Percentiles rank a stretch among this genome's conserved stretches.
Conservation (phyloP, 2,797 vertebrate genomes). For the Syncerus caffer region DNA sequence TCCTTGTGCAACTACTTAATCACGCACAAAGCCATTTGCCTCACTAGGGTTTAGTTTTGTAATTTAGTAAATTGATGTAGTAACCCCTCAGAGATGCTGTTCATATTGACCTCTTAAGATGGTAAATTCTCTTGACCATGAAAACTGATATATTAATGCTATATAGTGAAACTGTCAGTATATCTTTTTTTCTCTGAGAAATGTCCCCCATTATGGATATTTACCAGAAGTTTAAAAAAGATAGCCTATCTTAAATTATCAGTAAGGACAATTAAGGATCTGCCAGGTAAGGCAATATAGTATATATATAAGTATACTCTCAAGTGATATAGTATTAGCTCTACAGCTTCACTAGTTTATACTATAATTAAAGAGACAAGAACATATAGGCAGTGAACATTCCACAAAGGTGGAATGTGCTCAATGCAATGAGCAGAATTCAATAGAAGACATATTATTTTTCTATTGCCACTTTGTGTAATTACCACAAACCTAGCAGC, state of each 20-base stretch:
- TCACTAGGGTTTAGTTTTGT: neutral
- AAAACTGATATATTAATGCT: neutral
- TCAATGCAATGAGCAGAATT: neutral
- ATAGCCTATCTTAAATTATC: neutral
- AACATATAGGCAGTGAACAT: neutral
- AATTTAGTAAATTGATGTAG: neutral
- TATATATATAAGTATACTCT: neutral
- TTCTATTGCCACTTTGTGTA: neutral
- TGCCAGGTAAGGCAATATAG: neutral
- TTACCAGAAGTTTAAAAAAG: neutral
- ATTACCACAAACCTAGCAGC: neutral
- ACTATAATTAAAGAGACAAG: neutral
- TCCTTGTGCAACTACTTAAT: neutral
- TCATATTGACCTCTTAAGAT: neutral
- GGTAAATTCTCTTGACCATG: neutral
- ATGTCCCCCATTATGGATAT: neutral
- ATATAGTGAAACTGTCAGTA: neutral
- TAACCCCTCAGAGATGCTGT: neutral
- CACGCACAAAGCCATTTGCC: neutral
- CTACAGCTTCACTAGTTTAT: neutral
- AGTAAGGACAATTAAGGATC: neutral
- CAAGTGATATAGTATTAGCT: neutral
- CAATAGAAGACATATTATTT: neutral
- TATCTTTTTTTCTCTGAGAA: neutral
- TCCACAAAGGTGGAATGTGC: neutral